Evolutionary conservation across 2,888 invertebrate species (phyloP).

Genomic region (Arrhopalites spinosus): DNA sequence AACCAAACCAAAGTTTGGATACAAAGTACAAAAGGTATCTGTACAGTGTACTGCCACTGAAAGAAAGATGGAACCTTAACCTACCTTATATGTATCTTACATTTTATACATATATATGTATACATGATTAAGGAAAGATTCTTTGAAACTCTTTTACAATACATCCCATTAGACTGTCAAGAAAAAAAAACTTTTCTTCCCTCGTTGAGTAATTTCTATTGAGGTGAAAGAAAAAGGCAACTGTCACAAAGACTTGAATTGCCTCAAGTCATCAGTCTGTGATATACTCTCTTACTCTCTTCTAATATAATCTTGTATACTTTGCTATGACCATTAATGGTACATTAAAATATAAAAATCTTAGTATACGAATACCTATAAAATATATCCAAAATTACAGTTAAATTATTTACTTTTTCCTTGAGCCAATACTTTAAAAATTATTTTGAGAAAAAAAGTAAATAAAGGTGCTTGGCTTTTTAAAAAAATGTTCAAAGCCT

Average conservation of each 20-base stretch:
- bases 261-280: background rate
- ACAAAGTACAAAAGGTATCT: too few relatives aligned
- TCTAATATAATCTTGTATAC: background rate
- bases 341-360: too few relatives aligned
- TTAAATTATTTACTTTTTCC: too few relatives aligned
- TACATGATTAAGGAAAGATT: background rate
- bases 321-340: background rate
- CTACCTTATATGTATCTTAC: background rate
- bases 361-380: too few relatives aligned
- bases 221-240: background rate
- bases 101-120: background rate
- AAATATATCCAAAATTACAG: too few relatives aligned
- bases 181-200: conserved; percentile 14
- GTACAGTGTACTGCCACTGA: background rate
- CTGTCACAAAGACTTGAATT: background rate
- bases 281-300: background rate
- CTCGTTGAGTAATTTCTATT: conserved; percentile 16
- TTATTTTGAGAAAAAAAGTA: too few relatives aligned
- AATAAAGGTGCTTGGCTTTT: too few relatives aligned
- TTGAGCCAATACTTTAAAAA: too few relatives aligned
- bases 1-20: too few relatives aligned
- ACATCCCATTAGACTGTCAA: conserved; percentile 20
- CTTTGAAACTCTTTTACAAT: background rate
- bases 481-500: too few relatives aligned
- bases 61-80: background rate